Evolutionary conservation across 2,888 invertebrate genomes (phyloP).

Genomic region (Mesorhabditis sp.): DNA sequence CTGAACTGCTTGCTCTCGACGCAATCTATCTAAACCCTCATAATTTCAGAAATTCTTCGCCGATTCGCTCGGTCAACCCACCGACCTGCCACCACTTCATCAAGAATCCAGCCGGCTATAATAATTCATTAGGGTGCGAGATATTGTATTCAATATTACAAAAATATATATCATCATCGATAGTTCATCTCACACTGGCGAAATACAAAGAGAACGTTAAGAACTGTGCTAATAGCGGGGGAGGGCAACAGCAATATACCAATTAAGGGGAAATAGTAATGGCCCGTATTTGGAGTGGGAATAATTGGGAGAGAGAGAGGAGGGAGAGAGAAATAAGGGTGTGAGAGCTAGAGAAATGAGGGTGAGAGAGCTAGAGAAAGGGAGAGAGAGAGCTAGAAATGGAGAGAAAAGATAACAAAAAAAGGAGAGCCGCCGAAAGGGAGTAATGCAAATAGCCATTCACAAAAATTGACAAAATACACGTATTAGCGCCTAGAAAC

Average conservation of each 20-base stretch:
- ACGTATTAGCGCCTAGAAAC: slow-evolving; percentile 65
- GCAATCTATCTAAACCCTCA: background rate
- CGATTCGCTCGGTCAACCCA: background rate
- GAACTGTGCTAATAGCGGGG: background rate
- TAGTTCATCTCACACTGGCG: background rate
- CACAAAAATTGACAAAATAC: background rate
- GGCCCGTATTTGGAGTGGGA: no score
- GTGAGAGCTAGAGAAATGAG: no score
- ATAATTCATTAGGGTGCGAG: background rate
- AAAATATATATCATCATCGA: background rate
- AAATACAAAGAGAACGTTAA: background rate
- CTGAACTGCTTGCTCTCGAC: background rate
- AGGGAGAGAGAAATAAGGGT: no score
- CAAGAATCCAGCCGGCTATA: no score
- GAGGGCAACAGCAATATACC: background rate
- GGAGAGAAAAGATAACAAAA: background rate
- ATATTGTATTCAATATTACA: background rate
- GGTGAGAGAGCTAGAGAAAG: no score
- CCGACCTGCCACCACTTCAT: background rate
- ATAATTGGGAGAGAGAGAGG: no score
- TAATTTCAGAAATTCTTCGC: background rate
- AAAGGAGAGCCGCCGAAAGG: background rate
- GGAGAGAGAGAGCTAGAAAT: no score
- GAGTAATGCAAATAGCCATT: background rate
- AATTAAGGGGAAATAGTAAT: background rate